phyloP scores from a whole-genome alignment of 2,113 vertebrate species.

The Leptodactylus fuscus region DNA sequence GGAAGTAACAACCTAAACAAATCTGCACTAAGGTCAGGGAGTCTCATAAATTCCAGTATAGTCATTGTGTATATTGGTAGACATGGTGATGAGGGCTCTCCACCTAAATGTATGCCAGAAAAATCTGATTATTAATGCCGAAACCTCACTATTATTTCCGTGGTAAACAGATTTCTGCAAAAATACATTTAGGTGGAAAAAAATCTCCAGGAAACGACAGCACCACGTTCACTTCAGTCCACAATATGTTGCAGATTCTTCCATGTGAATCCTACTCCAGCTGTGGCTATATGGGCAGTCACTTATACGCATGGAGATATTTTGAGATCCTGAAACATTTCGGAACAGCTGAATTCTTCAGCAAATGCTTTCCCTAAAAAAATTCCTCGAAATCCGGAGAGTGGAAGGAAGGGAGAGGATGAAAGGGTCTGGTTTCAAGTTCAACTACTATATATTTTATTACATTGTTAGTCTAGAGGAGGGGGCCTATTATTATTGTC shows the following conservation, averaged over 20 bases:
- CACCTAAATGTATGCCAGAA: no score
- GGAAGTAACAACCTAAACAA: no score
- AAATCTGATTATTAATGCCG: no score
- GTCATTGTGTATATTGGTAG: no score
- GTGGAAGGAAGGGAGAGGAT: conserved; percentile 23
- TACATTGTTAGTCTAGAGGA: conserved; percentile 28
- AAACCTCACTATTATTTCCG: no score
- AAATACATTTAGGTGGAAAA: not conserved
- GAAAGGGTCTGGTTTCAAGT: conserved; percentile 26
- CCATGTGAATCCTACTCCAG: not conserved
- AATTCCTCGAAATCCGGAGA: conserved; percentile 51
- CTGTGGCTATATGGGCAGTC: not conserved
- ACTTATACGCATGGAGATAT: not conserved
- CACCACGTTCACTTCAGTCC: no score
- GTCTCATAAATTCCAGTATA: no score
- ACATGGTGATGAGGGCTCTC: no score
- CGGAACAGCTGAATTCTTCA: conserved; percentile 48
- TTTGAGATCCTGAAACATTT: conserved; percentile 19
- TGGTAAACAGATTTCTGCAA: no score
- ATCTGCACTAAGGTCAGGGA: no score
- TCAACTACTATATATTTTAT: conserved; percentile 34
- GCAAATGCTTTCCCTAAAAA: conserved; percentile 54
- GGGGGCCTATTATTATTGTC: conserved; percentile 3
- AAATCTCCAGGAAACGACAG: not conserved
- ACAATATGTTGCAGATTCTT: not conserved